phyloP scores from a whole-genome alignment of 2,797 vertebrate species.

The Poeciliopsis infans region DNA sequence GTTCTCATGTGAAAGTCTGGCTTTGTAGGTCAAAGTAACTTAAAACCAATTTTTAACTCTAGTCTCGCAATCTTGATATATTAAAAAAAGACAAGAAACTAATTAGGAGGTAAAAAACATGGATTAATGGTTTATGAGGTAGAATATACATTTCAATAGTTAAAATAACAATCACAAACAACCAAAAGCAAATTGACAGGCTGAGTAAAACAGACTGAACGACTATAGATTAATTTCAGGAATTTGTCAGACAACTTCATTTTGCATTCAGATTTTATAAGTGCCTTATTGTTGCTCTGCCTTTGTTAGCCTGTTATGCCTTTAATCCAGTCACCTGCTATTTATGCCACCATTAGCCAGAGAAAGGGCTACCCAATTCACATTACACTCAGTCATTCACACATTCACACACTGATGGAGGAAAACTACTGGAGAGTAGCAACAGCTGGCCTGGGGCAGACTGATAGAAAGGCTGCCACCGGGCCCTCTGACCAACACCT shows the following conservation, averaged over 20 bases:
- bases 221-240: not conserved
- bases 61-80: not conserved
- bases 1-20: not conserved
- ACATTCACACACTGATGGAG: no score
- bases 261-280: not conserved
- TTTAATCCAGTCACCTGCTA: not conserved
- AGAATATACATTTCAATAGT: slow-evolving; percentile 26
- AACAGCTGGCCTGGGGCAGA: no score
- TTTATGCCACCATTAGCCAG: not conserved
- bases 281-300: not conserved
- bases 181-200: not conserved
- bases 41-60: not conserved
- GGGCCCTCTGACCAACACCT: no score
- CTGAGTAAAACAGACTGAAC: no score
- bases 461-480: no score
- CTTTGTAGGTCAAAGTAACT: not conserved
- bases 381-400: no score
- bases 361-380: not conserved
- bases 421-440: no score
- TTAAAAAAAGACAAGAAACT: not conserved
- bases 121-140: slow-evolving; percentile 30
- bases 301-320: not conserved
- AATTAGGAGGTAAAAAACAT: not conserved
- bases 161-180: not conserved
- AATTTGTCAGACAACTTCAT: not conserved